phyloP scores from a whole-genome alignment of 2,888 invertebrate species.

The Drosophila imparisetae region DNA sequence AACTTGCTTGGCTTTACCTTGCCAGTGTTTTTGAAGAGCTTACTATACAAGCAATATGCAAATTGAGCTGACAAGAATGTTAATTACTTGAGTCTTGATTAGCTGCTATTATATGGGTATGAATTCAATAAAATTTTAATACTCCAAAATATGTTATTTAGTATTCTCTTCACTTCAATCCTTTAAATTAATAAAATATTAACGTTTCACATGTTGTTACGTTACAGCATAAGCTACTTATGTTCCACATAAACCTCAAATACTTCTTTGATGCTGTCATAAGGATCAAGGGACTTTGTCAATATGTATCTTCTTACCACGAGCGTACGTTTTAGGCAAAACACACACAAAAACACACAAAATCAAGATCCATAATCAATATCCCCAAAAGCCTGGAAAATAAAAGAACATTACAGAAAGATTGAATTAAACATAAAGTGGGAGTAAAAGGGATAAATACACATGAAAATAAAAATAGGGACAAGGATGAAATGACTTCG shows the following conservation, averaged over 20 bases:
- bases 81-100: conserved; percentile 12
- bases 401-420: conserved; percentile 22
- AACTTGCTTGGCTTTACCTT: conserved; percentile 41
- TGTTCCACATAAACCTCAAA: background rate
- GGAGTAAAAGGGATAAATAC: background rate
- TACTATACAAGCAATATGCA: conserved; percentile 43
- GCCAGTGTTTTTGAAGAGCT: conserved; percentile 26
- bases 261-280: conserved; percentile 12
- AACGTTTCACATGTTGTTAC: background rate
- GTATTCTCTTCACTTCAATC: background rate
- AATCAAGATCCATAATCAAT: conserved; percentile 18
- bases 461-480: background rate
- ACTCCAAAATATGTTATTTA: background rate
- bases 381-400: conserved; percentile 18
- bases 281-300: conserved; percentile 29
- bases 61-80: conserved; percentile 34
- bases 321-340: conserved; percentile 21
- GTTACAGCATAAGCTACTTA: conserved; percentile 36
- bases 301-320: conserved; percentile 4
- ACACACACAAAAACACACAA: conserved; percentile 1
- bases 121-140: background rate
- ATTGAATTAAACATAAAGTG: conserved; percentile 13
- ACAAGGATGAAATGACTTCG: background rate
- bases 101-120: background rate
- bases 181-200: background rate